phyloP scores from a whole-genome alignment of 2,888 invertebrate genomes.

The Teleogryllus oceanicus region DNA sequence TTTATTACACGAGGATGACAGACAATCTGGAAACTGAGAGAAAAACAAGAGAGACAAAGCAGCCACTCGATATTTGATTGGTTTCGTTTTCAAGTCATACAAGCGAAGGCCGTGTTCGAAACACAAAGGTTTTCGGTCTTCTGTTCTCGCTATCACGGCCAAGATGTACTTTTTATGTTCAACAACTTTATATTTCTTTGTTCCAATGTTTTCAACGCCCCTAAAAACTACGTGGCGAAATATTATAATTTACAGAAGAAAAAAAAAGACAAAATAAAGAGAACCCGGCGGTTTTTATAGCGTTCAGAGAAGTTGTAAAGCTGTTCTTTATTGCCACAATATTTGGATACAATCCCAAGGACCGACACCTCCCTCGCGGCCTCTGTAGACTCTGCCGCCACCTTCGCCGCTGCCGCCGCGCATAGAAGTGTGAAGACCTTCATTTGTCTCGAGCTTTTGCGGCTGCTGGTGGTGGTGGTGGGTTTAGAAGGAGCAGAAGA shows the following conservation, averaged over 20 bases:
- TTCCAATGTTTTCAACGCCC: not conserved
- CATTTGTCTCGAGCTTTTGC: not conserved
- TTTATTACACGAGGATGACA: not conserved
- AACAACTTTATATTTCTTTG: not conserved
- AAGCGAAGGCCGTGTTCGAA: not conserved
- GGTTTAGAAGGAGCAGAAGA: not conserved
- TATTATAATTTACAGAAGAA: slow-evolving; percentile 1
- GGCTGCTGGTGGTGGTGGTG: not conserved
- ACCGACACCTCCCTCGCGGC: not conserved
- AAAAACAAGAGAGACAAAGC: not conserved
- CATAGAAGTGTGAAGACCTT: not conserved
- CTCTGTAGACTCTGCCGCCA: not conserved
- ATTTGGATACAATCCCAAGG: not conserved
- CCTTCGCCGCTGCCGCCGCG: not conserved
- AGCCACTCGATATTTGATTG: slow-evolving; percentile 7
- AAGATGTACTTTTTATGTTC: not conserved
- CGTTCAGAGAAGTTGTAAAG: not conserved
- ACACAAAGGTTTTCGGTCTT: not conserved
- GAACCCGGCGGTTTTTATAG: not conserved
- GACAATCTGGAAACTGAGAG: not conserved
- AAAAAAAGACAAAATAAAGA: not conserved
- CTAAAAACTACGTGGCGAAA: not conserved
- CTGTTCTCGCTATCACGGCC: not conserved
- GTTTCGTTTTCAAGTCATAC: not conserved
- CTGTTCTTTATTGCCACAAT: slow-evolving; percentile 18